Conservation (phyloP, 2,113 vertebrate species). For the Callionymus lyra region DNA sequence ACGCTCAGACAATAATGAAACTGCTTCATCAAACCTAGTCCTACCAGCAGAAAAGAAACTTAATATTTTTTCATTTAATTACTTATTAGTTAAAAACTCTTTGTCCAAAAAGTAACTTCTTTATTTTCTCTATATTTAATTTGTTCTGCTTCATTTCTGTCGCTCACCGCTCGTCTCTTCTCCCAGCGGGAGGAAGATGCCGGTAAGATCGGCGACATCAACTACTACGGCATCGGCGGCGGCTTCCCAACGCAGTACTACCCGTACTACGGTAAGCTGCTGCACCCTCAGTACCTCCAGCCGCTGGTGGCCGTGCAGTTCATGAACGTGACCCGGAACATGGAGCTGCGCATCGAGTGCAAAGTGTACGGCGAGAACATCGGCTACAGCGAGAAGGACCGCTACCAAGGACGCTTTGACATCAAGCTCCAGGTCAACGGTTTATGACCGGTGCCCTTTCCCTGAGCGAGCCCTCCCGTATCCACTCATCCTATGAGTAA, state of each 20-base stretch:
- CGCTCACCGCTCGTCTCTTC: neutral
- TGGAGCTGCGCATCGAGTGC: conserved; percentile 86
- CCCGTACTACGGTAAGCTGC: conserved; percentile 89
- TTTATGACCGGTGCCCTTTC: conserved; percentile 51
- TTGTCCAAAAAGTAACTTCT: no score
- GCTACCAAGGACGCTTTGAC: conserved; percentile 96
- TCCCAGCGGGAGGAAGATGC: conserved; percentile 79
- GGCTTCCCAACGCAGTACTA: conserved; percentile 95
- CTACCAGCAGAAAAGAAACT: no score
- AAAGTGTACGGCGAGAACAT: conserved; percentile 88
- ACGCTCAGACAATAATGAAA: no score
- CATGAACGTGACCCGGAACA: conserved; percentile 77
- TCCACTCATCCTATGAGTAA: conserved; percentile 1
- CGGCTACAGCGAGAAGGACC: conserved; percentile 89
- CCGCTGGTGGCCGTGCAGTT: conserved; percentile 90
- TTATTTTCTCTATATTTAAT: no score
- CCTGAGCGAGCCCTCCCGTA: conserved; percentile 4
- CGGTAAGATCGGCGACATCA: conserved; percentile 70
- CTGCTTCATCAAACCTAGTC: no score
- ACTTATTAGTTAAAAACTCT: no score
- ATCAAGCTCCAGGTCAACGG: conserved; percentile 66
- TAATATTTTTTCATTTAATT: no score
- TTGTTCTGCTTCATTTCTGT: neutral
- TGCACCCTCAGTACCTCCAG: conserved; percentile 87
- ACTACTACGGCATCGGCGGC: conserved; percentile 73